These are phyloP conservation scores for Taenaris catops DNA, from an alignment of 2,888 invertebrate species.

Conservation along the genomic window DNA sequence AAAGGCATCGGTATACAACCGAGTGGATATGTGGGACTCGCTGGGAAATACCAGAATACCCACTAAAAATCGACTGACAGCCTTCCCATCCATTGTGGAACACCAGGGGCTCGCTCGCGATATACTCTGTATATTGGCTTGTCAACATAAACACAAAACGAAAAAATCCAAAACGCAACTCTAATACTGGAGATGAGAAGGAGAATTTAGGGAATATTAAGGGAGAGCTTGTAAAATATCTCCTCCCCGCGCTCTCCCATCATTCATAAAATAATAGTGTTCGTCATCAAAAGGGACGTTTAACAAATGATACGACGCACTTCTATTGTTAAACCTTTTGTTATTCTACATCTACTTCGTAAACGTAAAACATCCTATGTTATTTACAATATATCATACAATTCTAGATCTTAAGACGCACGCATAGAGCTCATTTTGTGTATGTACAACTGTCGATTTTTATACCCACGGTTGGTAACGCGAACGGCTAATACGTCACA, in stretches of 20 bases:
- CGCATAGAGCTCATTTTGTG: constrained; percentile 1
- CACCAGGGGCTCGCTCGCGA: too few species aligned
- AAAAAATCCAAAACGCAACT: too few species aligned
- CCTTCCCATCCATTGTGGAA: too few species aligned
- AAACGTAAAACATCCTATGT: constrained; percentile 2
- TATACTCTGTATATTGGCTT: too few species aligned
- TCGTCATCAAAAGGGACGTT: constrained; percentile 74
- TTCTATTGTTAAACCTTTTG: constrained; percentile 74
- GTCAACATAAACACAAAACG: too few species aligned
- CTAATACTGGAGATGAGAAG: constrained; percentile 6
- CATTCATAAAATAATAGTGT: constrained; percentile 76
- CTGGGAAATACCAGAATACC: too few species aligned
- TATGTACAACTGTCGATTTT: constrained; percentile 19
- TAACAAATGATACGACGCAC: constrained; percentile 76
- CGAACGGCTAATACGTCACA: constrained; percentile 73
- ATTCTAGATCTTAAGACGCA: constrained; percentile 2
- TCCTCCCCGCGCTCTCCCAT: constrained; percentile 51
- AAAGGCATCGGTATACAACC: too few species aligned
- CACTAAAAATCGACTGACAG: too few species aligned
- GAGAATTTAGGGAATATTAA: constrained; percentile 11
- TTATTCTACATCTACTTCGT: constrained; percentile 53
- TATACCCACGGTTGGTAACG: constrained; percentile 48
- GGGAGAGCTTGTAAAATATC: constrained; percentile 35
- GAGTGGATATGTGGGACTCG: too few species aligned
- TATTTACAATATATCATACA: neutral